These are phyloP conservation scores for Hipposideros larvatus DNA, from an alignment of 2,797 vertebrate genomes.

Conservation along the genomic window DNA sequence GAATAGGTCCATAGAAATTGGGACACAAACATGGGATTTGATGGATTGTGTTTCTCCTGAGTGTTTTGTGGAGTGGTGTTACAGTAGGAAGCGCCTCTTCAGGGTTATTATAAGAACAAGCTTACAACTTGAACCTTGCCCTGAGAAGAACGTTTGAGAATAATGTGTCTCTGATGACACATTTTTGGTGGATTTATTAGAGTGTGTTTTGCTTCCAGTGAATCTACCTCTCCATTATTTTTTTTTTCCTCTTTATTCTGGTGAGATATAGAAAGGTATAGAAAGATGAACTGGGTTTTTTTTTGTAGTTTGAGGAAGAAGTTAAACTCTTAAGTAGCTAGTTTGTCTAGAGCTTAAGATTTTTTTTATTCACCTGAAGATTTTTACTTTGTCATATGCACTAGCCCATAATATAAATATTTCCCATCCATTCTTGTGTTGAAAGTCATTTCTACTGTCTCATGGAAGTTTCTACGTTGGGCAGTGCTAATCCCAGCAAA, in stretches of 20 bases:
- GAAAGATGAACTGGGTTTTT: neutral
- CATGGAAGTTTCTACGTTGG: neutral
- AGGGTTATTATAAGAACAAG: neutral
- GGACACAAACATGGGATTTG: neutral
- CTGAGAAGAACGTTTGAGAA: neutral
- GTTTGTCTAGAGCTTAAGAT: neutral
- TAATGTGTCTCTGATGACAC: neutral
- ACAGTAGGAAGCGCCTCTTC: neutral
- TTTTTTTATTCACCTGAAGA: neutral
- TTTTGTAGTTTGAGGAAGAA: neutral
- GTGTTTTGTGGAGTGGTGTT: neutral
- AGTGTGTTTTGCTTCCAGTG: neutral
- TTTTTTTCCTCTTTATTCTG: neutral
- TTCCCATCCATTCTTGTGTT: neutral
- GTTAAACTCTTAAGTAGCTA: neutral
- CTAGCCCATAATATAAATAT: neutral
- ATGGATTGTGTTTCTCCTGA: neutral
- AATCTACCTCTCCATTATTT: constrained; percentile 17
- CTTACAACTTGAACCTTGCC: neutral
- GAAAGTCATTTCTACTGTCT: neutral
- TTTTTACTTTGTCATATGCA: neutral
- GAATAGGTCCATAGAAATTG: constrained; percentile 32
- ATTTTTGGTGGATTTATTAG: neutral
- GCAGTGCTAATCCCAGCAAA: neutral
- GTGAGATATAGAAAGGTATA: neutral